These are phyloP conservation scores for Chauna torquata DNA, from an alignment of 2,113 vertebrate genomes.

Conservation along the genomic window DNA sequence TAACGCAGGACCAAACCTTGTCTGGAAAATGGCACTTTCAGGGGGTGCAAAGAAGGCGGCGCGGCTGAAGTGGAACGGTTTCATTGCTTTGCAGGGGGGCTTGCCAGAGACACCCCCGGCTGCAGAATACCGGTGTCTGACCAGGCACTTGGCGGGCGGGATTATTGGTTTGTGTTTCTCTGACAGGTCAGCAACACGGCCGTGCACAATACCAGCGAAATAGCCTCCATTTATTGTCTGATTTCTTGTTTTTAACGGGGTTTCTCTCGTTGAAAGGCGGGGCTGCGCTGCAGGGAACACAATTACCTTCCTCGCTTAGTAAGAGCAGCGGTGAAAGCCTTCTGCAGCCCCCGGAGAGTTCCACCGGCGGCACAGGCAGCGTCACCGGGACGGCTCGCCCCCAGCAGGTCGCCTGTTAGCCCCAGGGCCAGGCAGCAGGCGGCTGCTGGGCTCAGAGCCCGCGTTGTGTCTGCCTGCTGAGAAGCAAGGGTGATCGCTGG, in stretches of 20 bases:
- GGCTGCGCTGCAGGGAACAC: background rate
- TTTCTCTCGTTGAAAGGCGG: background rate
- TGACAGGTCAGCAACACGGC: background rate
- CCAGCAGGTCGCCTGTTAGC: background rate
- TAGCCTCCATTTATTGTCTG: background rate
- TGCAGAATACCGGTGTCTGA: background rate
- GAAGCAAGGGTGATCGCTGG: background rate
- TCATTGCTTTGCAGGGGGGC: fast-evolving
- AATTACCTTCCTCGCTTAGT: background rate
- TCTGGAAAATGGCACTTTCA: background rate
- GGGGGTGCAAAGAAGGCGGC: fast-evolving
- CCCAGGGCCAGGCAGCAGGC: fast-evolving
- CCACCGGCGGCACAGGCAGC: background rate
- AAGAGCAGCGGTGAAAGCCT: background rate
- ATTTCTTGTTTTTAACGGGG: background rate
- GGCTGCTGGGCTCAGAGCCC: background rate
- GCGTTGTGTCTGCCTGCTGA: fast-evolving
- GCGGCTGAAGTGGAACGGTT: background rate
- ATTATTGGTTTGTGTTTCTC: background rate
- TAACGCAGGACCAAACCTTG: background rate
- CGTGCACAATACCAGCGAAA: background rate
- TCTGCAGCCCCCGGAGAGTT: fast-evolving
- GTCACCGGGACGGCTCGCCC: fast-evolving
- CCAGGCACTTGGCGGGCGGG: fast-evolving
- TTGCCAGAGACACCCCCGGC: fast-evolving